Evolutionary conservation across 1,140 invertebrate genomes (phyloP).

Genomic region (Nasonia vitripennis): DNA sequence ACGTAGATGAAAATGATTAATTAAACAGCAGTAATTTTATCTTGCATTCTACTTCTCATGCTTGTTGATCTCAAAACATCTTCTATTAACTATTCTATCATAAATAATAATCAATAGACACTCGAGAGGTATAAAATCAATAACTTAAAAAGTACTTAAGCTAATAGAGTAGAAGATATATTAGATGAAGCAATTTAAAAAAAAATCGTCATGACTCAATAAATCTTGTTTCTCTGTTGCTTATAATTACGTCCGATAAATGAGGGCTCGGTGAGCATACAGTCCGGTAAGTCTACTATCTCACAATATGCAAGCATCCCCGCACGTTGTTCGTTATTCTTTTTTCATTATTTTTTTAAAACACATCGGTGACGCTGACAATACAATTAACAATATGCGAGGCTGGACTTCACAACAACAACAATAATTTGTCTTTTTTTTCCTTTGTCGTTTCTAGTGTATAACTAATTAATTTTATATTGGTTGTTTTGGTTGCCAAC

Average conservation of each 20-base stretch:
- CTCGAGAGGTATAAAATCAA: not conserved
- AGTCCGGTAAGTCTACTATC: constrained; percentile 67
- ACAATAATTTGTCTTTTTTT: constrained; percentile 7
- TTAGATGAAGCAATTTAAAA: not conserved
- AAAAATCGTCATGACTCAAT: constrained; percentile 47
- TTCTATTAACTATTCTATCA: constrained; percentile 17
- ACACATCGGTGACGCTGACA: constrained; percentile 7
- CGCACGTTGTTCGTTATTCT: constrained; percentile 30
- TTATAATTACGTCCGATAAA: constrained; percentile 69
- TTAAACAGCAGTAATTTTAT: constrained; percentile 19
- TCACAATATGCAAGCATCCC: constrained; percentile 61
- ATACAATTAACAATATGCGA: constrained; percentile 35
- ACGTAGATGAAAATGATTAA: constrained; percentile 23
- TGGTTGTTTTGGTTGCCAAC: not conserved
- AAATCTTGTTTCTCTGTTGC: constrained; percentile 68
- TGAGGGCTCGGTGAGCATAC: constrained; percentile 67
- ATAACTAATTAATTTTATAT: constrained; percentile 20
- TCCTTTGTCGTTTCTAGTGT: not conserved
- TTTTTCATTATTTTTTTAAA: constrained; percentile 11
- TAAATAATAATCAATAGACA: not conserved
- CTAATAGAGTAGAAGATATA: constrained; percentile 19
- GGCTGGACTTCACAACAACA: not conserved
- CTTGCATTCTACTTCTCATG: constrained; percentile 19
- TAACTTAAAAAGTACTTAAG: constrained; percentile 10
- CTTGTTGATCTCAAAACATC: not conserved